Percentiles rank a stretch among this genome's conserved stretches.
These are phyloP conservation scores for Trypoxylus dichotomus DNA, from an alignment of 1,140 invertebrate genomes.

Conservation along the genomic window DNA sequence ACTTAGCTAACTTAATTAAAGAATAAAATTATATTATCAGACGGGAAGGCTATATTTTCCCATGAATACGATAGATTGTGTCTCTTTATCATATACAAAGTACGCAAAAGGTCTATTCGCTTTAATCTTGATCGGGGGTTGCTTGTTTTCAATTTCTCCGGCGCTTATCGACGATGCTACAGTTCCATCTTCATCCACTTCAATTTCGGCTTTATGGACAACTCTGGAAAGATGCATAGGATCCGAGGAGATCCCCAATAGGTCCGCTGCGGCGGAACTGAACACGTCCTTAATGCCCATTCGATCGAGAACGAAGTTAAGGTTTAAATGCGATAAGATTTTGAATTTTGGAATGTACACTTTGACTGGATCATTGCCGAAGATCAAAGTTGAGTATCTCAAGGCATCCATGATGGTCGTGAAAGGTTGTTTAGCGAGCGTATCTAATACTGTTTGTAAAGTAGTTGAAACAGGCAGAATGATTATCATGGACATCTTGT, in stretches of 20 bases:
- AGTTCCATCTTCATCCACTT: conserved; percentile 81
- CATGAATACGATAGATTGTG: conserved; percentile 62
- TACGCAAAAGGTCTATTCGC: conserved; percentile 65
- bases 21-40: neutral
- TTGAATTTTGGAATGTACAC: conserved; percentile 73
- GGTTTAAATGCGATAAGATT: conserved; percentile 63
- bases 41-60: conserved; percentile 56
- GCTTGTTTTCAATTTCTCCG: conserved; percentile 59
- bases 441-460: conserved; percentile 56
- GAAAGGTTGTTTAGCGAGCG: conserved; percentile 60
- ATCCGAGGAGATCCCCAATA: conserved; percentile 63
- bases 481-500: conserved; percentile 63
- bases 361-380: conserved; percentile 63
- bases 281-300: conserved; percentile 76
- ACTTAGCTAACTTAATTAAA: neutral
- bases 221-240: conserved; percentile 60
- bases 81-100: conserved; percentile 64
- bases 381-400: conserved; percentile 52
- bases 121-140: conserved; percentile 58
- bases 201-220: conserved; percentile 78
- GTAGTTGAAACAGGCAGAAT: conserved; percentile 62
- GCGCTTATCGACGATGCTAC: conserved; percentile 70
- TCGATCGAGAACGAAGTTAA: conserved; percentile 62
- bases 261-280: conserved; percentile 59
- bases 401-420: conserved; percentile 59